These are phyloP conservation scores for Lithobius niger DNA, from an alignment of 1,140 invertebrate species.

Conservation along the genomic window DNA sequence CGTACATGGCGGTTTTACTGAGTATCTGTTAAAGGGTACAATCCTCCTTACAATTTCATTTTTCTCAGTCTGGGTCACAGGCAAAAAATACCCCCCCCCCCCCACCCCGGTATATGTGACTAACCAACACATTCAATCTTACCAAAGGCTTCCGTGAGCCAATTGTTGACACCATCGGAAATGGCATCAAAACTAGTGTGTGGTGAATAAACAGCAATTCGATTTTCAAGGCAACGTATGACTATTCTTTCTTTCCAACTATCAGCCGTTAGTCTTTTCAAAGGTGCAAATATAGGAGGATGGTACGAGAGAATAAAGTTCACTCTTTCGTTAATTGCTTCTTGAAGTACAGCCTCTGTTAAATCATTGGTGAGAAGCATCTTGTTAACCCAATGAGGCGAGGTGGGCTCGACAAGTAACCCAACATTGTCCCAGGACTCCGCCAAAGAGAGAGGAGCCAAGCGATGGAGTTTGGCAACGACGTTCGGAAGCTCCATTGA, in stretches of 20 bases:
- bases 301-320: constrained; percentile 89
- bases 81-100: no score
- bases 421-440: constrained; percentile 94
- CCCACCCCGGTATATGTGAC: no score
- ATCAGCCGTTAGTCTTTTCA: constrained; percentile 56
- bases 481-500: constrained; percentile 41
- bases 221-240: constrained; percentile 63
- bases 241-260: constrained; percentile 70
- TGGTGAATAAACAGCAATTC: constrained; percentile 82
- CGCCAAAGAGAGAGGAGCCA: constrained; percentile 56
- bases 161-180: constrained; percentile 77
- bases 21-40: no score
- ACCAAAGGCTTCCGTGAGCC: constrained; percentile 66
- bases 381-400: constrained; percentile 30
- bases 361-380: constrained; percentile 91
- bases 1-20: no score
- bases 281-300: constrained; percentile 76
- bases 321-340: constrained; percentile 51
- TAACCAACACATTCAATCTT: no score
- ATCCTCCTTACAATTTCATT: no score
- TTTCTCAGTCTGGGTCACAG: no score
- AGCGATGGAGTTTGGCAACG: constrained; percentile 46
- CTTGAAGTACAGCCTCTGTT: constrained; percentile 71
- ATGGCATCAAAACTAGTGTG: constrained; percentile 82
- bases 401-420: constrained; percentile 64